Percentiles rank a stretch among this genome's conserved stretches.
Conservation (phyloP, 2,797 vertebrate genomes). For the Molothrus ater region DNA sequence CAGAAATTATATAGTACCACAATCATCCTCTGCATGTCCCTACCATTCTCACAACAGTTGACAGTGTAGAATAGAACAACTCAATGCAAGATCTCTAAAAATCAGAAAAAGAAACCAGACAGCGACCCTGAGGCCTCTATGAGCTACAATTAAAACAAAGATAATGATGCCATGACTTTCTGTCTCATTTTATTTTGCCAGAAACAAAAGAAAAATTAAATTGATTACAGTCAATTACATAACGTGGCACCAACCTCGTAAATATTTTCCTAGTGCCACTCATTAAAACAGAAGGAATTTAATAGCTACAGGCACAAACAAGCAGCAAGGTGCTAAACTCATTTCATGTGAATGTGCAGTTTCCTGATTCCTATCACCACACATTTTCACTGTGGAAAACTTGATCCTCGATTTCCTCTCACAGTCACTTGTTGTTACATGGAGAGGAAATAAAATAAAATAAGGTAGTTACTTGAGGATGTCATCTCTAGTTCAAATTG, state of each 20-base stretch:
- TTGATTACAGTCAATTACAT: not conserved
- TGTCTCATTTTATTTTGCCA: not conserved
- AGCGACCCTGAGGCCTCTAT: not conserved
- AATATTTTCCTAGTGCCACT: not conserved
- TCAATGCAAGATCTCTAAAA: not conserved
- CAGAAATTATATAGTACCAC: not conserved
- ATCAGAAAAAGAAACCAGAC: not conserved
- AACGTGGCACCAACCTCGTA: not conserved
- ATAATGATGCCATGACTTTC: not conserved
- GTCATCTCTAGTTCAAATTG: not conserved
- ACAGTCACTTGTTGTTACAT: not conserved
- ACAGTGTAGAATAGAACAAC: not conserved
- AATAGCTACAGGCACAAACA: not conserved
- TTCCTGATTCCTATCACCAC: not conserved
- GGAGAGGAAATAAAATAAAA: not conserved
- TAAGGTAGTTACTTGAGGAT: not conserved
- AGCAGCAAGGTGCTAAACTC: not conserved
- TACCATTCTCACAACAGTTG: not conserved
- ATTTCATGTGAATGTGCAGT: not conserved
- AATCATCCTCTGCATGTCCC: not conserved
- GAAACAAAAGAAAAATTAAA: not conserved
- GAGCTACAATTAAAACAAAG: not conserved
- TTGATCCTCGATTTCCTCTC: not conserved
- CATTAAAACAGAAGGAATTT: not conserved
- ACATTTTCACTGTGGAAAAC: not conserved